Evolutionary conservation across 2,797 vertebrate genomes (phyloP).

Genomic region (Oophaga sylvatica): DNA sequence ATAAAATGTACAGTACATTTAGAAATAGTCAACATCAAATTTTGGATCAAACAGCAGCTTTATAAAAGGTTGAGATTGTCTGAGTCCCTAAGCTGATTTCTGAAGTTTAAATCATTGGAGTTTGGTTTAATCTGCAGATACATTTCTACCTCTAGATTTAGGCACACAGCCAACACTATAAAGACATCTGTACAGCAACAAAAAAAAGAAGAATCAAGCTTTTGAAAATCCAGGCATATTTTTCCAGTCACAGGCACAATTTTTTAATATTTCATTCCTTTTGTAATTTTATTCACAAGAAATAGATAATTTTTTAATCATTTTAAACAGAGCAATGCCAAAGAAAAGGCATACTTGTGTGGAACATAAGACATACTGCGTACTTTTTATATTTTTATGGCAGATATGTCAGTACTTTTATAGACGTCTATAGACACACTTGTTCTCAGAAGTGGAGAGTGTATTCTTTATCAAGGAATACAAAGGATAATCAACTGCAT

Average conservation of each 20-base stretch:
- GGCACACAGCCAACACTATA: background rate
- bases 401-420: background rate
- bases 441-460: too few relatives aligned
- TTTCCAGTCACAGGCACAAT: background rate
- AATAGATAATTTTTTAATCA: background rate
- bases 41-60: too few relatives aligned
- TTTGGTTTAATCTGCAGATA: background rate
- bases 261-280: background rate
- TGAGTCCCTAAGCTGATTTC: background rate
- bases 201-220: background rate
- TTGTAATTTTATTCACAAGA: background rate
- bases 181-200: background rate
- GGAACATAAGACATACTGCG: background rate
- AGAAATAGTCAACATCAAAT: too few relatives aligned
- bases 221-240: background rate
- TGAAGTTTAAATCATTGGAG: background rate
- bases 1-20: too few relatives aligned
- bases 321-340: background rate
- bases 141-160: background rate
- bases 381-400: background rate
- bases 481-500: too few relatives aligned
- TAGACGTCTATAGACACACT: too few relatives aligned
- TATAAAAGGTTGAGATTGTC: too few relatives aligned
- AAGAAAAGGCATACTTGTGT: background rate
- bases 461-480: too few relatives aligned